Evolutionary conservation across 2,888 invertebrate genomes (phyloP).

Genomic region (Palloptera scutellata): DNA sequence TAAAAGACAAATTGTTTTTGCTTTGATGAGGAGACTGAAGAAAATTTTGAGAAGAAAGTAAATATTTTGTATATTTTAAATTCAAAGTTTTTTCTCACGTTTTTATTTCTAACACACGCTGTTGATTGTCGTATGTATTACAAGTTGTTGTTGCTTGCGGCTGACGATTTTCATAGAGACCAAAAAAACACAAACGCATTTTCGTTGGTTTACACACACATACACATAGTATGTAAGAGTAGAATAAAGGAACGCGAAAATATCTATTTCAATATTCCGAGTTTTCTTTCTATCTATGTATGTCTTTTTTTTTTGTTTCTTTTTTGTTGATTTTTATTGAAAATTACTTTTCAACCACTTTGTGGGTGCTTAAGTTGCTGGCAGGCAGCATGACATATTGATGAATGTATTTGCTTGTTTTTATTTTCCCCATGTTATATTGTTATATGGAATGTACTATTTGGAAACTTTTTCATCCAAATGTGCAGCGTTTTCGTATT

Average conservation of each 20-base stretch:
- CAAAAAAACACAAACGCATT: too few species aligned
- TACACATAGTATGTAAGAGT: too few species aligned
- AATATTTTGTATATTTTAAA: neutral
- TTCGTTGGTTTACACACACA: too few species aligned
- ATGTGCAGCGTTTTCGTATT: too few species aligned
- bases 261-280: too few species aligned
- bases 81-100: neutral
- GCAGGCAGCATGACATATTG: conserved; percentile 56
- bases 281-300: too few species aligned
- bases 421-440: conserved; percentile 2
- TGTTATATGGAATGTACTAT: too few species aligned
- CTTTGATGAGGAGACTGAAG: too few species aligned
- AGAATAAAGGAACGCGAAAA: too few species aligned
- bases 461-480: too few species aligned
- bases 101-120: neutral
- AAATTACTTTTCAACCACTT: conserved; percentile 49
- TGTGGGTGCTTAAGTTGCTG: conserved; percentile 59
- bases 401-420: conserved; percentile 48
- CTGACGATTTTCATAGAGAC: too few species aligned
- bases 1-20: conserved; percentile 24
- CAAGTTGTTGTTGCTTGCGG: too few species aligned
- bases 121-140: neutral
- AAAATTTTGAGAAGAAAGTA: neutral
- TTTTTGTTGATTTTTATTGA: conserved; percentile 32
- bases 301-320: conserved; percentile 8